These are phyloP conservation scores for Perizoma affinitatum DNA, from an alignment of 2,888 invertebrate species.

Conservation along the genomic window DNA sequence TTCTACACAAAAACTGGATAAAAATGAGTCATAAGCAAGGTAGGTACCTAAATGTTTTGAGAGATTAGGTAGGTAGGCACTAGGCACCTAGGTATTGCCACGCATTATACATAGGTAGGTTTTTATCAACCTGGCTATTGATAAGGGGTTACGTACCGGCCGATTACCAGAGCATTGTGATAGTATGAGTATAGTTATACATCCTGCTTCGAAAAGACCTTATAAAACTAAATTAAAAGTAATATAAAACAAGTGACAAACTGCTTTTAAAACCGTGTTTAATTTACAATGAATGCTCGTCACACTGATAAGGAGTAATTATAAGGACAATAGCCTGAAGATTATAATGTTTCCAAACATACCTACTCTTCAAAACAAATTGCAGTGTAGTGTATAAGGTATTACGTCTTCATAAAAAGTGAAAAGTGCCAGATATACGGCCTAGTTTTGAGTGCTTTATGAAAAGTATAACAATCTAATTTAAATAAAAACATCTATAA, in stretches of 20 bases:
- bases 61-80: slow-evolving; percentile 17
- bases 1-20: neutral
- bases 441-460: neutral
- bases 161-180: slow-evolving; percentile 26
- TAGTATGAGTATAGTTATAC: slow-evolving; percentile 28
- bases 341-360: slow-evolving; percentile 21
- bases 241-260: slow-evolving; percentile 2
- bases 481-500: neutral
- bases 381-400: slow-evolving; percentile 18
- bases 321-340: slow-evolving; percentile 37
- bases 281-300: slow-evolving; percentile 15
- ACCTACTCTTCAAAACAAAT: slow-evolving; percentile 16
- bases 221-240: neutral
- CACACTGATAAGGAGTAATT: slow-evolving; percentile 33
- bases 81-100: neutral
- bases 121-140: slow-evolving; percentile 33
- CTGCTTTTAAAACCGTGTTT: slow-evolving; percentile 15
- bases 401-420: neutral
- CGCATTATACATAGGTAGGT: slow-evolving; percentile 25
- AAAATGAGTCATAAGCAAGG: neutral
- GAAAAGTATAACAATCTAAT: neutral
- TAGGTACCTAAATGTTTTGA: slow-evolving; percentile 4
- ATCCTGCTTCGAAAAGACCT: slow-evolving; percentile 19
- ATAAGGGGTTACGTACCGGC: slow-evolving; percentile 27
- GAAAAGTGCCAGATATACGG: slow-evolving; percentile 2